Base-by-base conservation (phyloP, 2,888 invertebrate species). In the Caenorhabditis macrosperma region DNA sequence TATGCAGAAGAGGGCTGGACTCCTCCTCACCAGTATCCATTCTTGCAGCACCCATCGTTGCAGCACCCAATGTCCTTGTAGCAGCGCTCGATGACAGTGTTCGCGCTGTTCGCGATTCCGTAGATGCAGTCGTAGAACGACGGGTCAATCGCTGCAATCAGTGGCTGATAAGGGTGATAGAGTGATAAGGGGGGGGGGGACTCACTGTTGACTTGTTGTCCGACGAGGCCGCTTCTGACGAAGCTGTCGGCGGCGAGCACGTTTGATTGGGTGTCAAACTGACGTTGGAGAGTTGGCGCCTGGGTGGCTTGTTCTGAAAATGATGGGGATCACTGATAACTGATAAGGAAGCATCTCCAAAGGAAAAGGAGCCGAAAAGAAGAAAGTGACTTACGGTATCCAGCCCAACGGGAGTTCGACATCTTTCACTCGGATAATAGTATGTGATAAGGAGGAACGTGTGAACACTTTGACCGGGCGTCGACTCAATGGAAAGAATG, bases 21-120 rank as follows among this genome's bases (percentile, higher is more conserved):
- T 9, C 33, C 5, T 4, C 55, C 72, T 22, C n/a, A 86, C 86
- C 86, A 86, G 20, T 74, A 72, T 20, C 69, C 74, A 72, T 83
- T 83, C 57, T 78, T 71, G 71, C 86, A 86, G 74, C 86, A 86
- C 7, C 85, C 85, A 59, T 79, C 76, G 10, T 61, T 52, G 57
- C 86, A 86, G 75, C 86, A 86, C 57, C 86, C 86, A 38, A 86
- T 85, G 67, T 85, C 85, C 68, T 86, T 86, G 80, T 86, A 85
- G 67, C 86, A 86, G 26, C 82, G 63, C 50, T 86, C 85, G 60
- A 83, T 84, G 55, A 85, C 80, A 22, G 84, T 83, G 22, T 71
- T 69, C 28, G 80, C 84, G 20, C 71, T 82, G 67, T 85, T 85
- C 9, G 84, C 85, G 28, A 86, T 76, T 52, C 82, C 75, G 75